Percentiles rank a stretch among this genome's conserved stretches.
Conservation (phyloP, 2,113 vertebrate genomes). For the Campylomormyrus tamandua region DNA sequence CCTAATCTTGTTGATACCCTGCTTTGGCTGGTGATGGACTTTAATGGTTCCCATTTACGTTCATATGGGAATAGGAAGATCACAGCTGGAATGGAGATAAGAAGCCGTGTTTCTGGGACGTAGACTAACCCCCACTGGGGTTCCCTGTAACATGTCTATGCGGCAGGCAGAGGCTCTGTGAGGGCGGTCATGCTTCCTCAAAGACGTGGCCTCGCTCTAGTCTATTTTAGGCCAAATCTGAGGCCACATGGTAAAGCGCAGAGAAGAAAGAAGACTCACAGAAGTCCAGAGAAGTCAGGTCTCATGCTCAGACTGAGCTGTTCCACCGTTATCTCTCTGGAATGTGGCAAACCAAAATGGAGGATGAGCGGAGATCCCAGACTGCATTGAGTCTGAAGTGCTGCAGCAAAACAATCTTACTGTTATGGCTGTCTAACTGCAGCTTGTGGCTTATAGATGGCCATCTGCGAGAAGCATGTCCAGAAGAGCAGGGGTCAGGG, state of each 20-base stretch:
- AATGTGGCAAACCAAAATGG: not conserved
- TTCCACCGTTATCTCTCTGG: not conserved
- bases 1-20: not conserved
- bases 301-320: not conserved
- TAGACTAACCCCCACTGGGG: not conserved
- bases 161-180: not conserved
- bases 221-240: not conserved
- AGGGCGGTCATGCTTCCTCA: not conserved
- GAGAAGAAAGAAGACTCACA: not conserved
- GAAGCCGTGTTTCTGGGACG: not conserved
- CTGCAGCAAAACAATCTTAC: not conserved
- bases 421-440: not conserved
- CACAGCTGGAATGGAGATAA: not conserved
- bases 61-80: not conserved
- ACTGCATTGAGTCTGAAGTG: not conserved
- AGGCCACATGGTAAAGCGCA: not conserved
- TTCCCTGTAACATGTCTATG: not conserved
- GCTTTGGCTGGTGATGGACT: not conserved
- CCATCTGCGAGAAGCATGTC: not conserved
- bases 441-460: not conserved
- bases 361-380: not conserved
- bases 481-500: not conserved
- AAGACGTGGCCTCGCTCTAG: not conserved
- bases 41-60: not conserved
- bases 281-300: not conserved